Evolutionary conservation across 2,113 vertebrate species (phyloP).

Genomic region (Indicator indicator): DNA sequence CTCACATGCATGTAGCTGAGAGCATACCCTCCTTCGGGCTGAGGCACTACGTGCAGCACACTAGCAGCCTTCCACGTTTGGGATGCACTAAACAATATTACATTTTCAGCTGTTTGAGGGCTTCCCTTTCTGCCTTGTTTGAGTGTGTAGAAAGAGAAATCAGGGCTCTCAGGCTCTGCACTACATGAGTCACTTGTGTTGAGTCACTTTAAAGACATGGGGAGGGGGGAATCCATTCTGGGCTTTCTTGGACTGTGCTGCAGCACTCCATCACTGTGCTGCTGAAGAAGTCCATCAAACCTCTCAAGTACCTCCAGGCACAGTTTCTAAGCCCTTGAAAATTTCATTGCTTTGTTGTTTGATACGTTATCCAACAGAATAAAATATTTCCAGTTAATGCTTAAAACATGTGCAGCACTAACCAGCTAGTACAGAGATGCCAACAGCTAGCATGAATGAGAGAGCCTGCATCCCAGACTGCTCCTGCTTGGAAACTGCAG

Average conservation of each 20-base stretch:
- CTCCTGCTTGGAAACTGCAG: background rate
- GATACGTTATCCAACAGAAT: constrained; percentile 65
- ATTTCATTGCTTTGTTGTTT: constrained; percentile 49
- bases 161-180: background rate
- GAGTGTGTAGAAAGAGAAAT: background rate
- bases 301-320: constrained; percentile 29
- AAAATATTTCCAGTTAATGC: constrained; percentile 61
- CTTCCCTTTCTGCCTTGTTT: background rate
- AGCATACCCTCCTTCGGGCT: fast-evolving
- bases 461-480: background rate
- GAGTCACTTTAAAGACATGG: background rate
- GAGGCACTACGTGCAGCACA: fast-evolving
- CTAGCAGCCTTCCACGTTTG: fast-evolving
- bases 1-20: fast-evolving
- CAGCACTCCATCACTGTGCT: background rate
- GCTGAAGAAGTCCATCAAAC: background rate
- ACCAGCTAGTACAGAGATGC: background rate
- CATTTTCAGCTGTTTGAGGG: background rate
- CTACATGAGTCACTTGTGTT: background rate
- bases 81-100: background rate
- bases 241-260: background rate
- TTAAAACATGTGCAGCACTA: constrained; percentile 57
- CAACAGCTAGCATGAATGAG: background rate
- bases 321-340: constrained; percentile 47
- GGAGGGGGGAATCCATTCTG: background rate